Evolutionary conservation across 64 coral and sea anemone species (phyloP), one percentile per base, ranked within the genome.

Genomic region (Trachythela sp.): DNA sequence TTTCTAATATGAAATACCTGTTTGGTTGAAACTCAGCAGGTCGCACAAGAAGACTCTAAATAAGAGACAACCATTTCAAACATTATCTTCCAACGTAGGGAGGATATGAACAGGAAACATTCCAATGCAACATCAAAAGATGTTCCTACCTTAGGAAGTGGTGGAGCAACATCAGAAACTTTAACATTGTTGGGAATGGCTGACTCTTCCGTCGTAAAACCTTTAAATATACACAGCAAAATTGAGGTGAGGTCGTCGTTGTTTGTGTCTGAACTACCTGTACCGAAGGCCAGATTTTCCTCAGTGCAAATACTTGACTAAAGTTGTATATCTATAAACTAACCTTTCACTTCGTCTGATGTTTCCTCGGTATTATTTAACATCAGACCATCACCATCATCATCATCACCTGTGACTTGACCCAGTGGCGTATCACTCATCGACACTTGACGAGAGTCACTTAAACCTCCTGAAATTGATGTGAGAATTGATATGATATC

Each of bases 381-480:
- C 75, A 80, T 80, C 9, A 80, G 20, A 9, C 75, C 75, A 80
- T 80, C 75, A 34, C 75, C 75, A 80, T 80, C 75, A 38, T 80
- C 75, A 80, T 80, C 75, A 36, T 80, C 75, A 8, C 75, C 75
- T 13, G 27, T 80, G 7, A 9, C 33, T 22, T 80, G 75, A 38
- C 75, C 75, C 13, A 80, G 75, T 2, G 75, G 75, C 13, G 75
- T 80, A 30, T 80, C 75, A 80, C 75, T 37, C 75, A 80, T 80
- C 7, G 75, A 80, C 8, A 80, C 75, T 34, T 20, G 9, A 37
- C 15, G 31, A 35, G 30, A 35, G 31, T 80, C 15, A 36, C 75
- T 80, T 64, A 64, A 64, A 45, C 11, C 11, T 45, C 42, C 42
- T 45, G 11, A 45, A 45, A 45, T 45, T n/a, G n/a, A n/a, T n/a